Conservation (phyloP, 2,113 vertebrate genomes). For the Eudyptes chrysolophus region DNA sequence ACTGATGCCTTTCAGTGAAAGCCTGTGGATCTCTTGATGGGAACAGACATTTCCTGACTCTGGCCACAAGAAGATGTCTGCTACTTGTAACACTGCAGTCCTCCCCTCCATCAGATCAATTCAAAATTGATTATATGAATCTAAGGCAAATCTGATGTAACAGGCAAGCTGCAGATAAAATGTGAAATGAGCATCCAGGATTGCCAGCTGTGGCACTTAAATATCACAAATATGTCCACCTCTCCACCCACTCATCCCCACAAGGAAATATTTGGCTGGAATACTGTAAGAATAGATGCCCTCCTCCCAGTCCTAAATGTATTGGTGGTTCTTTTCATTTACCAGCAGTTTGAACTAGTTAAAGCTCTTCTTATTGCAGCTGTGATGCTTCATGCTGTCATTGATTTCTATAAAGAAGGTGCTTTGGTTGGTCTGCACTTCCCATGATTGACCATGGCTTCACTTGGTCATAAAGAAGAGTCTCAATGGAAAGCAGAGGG, state of each 20-base stretch:
- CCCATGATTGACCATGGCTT: fast-evolving
- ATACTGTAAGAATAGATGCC: background rate
- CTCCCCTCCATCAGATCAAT: background rate
- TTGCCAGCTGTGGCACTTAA: background rate
- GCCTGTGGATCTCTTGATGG: background rate
- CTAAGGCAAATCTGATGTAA: background rate
- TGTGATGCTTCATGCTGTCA: background rate
- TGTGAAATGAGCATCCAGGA: background rate
- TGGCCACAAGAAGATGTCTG: background rate
- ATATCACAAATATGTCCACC: background rate
- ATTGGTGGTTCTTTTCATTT: background rate
- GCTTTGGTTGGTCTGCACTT: background rate
- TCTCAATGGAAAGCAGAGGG: background rate
- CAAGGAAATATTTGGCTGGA: background rate
- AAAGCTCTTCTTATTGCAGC: background rate
- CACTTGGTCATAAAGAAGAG: too few species aligned
- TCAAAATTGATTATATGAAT: background rate
- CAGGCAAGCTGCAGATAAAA: background rate
- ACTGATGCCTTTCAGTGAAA: background rate
- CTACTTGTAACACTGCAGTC: background rate
- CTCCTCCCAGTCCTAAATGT: background rate
- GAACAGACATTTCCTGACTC: background rate
- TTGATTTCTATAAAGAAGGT: background rate
- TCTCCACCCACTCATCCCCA: background rate
- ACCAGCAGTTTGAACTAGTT: background rate